Evolutionary conservation across 2,888 invertebrate species (phyloP), one percentile per base, ranked within the genome.

Genomic region (Clanis bilineata): DNA sequence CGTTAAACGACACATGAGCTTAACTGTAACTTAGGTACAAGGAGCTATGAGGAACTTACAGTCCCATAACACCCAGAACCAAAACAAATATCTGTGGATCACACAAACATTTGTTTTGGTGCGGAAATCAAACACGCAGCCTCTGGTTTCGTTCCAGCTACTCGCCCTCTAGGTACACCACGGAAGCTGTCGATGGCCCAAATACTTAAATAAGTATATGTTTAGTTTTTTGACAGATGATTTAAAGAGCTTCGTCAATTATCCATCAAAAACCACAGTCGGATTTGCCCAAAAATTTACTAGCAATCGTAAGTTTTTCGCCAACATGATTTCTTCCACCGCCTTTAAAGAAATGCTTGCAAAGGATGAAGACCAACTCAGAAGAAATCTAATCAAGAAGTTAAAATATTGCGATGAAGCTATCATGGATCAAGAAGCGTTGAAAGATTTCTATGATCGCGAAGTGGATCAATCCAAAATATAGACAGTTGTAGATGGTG

Each of bases 251-350:
- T 88, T 72, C 64, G 73, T 89, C 0, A 85, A 86, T 65, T 76
- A 73, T 28, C 86, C 82, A 6, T 74, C 85, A 9, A 85, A 79
- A 70, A 90, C 90, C 0, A 90, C 90, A 1, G 82, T 90, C 10
- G 90, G 90, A 1, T 77, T 77, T 43, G 77, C 80, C 1, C 83
- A 82, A 12, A 82, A 79, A 64, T 85, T 82, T 64, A 86, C 87
- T 2, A 72, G 62, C n/a, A 88, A 90, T 63, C 76, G 88, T 32
- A 88, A 86, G 58, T 90, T 85, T 70, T 88, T 91, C 57, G 85
- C 87, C 6, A 89, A 91, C 63, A 67, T 91, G 69, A 73, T 91
- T 28, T 70, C 70, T 25, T 78, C 83, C 25, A 57, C 73, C 0
- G 75, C 65, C 0, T 90, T 90, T 59, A 87, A 82, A 70, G 76